These are phyloP conservation scores for Leucopsar rothschildi DNA, from an alignment of 2,113 vertebrate species.

Conservation along the genomic window DNA sequence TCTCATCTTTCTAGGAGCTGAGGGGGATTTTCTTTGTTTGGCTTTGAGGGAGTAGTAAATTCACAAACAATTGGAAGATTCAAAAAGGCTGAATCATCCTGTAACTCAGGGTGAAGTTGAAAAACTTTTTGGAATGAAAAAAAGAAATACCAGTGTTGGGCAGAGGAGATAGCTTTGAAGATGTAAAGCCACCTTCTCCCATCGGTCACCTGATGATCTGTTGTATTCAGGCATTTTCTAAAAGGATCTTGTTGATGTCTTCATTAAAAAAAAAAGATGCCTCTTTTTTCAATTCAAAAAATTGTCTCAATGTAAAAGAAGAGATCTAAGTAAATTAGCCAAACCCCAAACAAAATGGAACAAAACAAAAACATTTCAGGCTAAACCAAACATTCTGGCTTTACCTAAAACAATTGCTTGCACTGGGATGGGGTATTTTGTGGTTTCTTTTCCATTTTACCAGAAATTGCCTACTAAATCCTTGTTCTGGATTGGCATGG, in stretches of 20 bases:
- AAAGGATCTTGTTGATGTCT: background rate
- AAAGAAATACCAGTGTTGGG: background rate
- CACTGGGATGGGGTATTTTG: background rate
- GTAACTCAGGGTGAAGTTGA: background rate
- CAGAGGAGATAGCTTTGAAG: background rate
- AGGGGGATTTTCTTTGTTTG: background rate
- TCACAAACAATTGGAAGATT: background rate
- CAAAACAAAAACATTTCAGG: background rate
- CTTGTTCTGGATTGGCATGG: background rate
- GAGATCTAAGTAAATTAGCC: background rate
- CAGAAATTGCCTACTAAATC: background rate
- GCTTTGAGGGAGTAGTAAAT: background rate
- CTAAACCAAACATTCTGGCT: background rate
- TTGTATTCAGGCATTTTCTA: background rate
- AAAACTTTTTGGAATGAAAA: background rate
- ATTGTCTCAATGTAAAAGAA: background rate
- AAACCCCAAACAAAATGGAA: background rate
- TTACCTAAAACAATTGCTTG: background rate
- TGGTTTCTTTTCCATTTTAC: background rate
- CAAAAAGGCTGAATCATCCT: constrained; percentile 42
- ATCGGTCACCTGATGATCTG: background rate
- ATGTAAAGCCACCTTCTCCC: background rate
- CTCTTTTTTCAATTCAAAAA: background rate
- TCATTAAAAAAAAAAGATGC: background rate
- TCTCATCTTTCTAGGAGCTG: background rate